Evolutionary conservation across 2,113 vertebrate genomes (phyloP).

Genomic region (Xyrauchen texanus): DNA sequence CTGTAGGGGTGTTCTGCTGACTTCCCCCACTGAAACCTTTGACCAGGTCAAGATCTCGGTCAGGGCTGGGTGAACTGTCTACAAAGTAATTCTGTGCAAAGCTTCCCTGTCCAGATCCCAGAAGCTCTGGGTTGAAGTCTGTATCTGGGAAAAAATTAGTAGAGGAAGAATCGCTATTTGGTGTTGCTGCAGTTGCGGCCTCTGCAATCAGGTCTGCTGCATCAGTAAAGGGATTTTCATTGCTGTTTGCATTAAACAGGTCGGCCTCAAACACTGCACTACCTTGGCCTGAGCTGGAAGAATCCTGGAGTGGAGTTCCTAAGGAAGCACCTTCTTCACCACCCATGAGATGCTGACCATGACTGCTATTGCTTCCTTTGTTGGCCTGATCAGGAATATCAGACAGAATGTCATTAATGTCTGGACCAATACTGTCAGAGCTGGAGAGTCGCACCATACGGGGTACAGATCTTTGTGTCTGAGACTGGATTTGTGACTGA

Average conservation of each 20-base stretch:
- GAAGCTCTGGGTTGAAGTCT: constrained; percentile 93
- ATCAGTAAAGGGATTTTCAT: constrained; percentile 92
- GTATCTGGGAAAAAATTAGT: constrained; percentile 92
- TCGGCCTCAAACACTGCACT: constrained; percentile 94
- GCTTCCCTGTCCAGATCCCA: constrained; percentile 80
- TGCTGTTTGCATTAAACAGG: constrained; percentile 89
- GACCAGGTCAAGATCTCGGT: constrained; percentile 90
- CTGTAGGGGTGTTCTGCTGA: constrained; percentile 77
- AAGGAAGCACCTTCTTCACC: constrained; percentile 88
- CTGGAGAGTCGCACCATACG: constrained; percentile 92
- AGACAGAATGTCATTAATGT: constrained; percentile 94
- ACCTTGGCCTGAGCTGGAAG: constrained; percentile 94
- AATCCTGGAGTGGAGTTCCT: constrained; percentile 93
- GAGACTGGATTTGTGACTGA: constrained; percentile 69
- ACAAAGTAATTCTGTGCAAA: constrained; percentile 92
- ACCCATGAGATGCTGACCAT: constrained; percentile 70
- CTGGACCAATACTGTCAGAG: constrained; percentile 93
- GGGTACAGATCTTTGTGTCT: constrained; percentile 73
- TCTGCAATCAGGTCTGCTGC: constrained; percentile 94
- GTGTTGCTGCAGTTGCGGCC: constrained; percentile 85
- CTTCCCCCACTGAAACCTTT: constrained; percentile 83
- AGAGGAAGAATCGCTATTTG: constrained; percentile 90
- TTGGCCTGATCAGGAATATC: constrained; percentile 94
- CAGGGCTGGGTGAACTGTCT: constrained; percentile 92
- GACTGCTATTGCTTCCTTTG: constrained; percentile 70